Conservation (phyloP, 2,797 vertebrate species). For the Notoglanidium macrostoma region DNA sequence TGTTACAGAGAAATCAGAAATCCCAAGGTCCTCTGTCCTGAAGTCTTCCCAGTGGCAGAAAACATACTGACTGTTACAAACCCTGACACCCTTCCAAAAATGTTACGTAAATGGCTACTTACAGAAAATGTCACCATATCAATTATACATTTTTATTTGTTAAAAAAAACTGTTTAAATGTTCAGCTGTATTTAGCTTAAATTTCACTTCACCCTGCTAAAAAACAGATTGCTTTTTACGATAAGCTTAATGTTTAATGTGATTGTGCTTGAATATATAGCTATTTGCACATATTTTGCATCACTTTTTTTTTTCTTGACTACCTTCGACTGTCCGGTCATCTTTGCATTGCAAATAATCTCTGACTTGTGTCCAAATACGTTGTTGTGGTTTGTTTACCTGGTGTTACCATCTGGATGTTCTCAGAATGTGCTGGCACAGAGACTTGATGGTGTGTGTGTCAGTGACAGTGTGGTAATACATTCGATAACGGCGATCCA, state of each 20-base stretch:
- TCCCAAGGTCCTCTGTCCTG: not conserved
- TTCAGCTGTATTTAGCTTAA: not conserved
- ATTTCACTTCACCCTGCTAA: not conserved
- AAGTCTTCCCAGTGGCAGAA: not conserved
- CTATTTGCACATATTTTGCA: constrained; percentile 53
- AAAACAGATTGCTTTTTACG: not conserved
- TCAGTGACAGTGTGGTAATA: not conserved
- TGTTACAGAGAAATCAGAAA: not conserved
- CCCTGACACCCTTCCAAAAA: not conserved
- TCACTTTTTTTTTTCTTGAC: not conserved
- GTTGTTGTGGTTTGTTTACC: not conserved
- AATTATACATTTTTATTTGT: not conserved
- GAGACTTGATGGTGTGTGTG: not conserved
- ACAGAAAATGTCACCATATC: not conserved
- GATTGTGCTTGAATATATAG: not conserved
- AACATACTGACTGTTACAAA: not conserved
- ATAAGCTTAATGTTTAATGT: not conserved
- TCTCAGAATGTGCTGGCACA: not conserved
- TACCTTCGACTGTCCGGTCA: constrained; percentile 10
- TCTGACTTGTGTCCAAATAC: not conserved
- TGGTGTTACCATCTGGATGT: constrained; percentile 6
- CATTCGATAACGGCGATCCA: not conserved
- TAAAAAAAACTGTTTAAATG: not conserved
- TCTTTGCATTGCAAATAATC: constrained; percentile 60
- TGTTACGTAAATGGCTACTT: not conserved